Evolutionary conservation across 2,888 invertebrate species (phyloP).

Genomic region (Pollenia griseotomentosa): DNA sequence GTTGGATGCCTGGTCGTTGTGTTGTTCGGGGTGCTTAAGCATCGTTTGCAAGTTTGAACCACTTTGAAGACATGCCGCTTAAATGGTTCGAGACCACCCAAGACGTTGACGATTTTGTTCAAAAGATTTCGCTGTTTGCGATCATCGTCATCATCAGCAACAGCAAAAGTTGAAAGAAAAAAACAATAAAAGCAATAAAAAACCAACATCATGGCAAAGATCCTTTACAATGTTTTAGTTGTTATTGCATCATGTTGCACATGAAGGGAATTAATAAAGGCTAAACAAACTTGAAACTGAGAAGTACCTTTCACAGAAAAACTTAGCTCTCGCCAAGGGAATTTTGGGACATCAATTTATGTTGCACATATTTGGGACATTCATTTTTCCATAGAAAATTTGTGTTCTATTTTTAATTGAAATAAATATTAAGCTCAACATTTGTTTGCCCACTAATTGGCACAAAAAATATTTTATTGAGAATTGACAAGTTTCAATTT

Average conservation of each 20-base stretch:
- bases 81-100: constrained; percentile 83
- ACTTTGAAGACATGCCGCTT: constrained; percentile 82
- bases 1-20: constrained; percentile 65
- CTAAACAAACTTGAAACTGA: background rate
- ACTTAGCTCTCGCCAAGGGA: too few relatives aligned
- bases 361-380: too few relatives aligned
- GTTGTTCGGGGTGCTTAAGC: constrained; percentile 74
- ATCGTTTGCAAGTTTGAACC: constrained; percentile 81
- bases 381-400: too few relatives aligned
- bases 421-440: too few relatives aligned
- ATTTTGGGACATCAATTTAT: too few relatives aligned
- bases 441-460: too few relatives aligned
- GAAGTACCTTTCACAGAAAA: too few relatives aligned
- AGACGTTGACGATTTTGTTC: constrained; percentile 77
- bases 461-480: too few relatives aligned
- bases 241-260: constrained; percentile 40
- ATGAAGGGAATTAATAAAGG: constrained; percentile 5
- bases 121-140: constrained; percentile 71
- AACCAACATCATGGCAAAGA: constrained; percentile 55
- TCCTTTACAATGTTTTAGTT: constrained; percentile 39
- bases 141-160: constrained; percentile 65
- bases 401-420: too few relatives aligned
- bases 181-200: constrained; percentile 42
- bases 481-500: too few relatives aligned
- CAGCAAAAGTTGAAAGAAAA: constrained; percentile 15